Base-by-base conservation (phyloP, 1,140 invertebrate genomes). In the Drosophila pseudoananassae region DNA sequence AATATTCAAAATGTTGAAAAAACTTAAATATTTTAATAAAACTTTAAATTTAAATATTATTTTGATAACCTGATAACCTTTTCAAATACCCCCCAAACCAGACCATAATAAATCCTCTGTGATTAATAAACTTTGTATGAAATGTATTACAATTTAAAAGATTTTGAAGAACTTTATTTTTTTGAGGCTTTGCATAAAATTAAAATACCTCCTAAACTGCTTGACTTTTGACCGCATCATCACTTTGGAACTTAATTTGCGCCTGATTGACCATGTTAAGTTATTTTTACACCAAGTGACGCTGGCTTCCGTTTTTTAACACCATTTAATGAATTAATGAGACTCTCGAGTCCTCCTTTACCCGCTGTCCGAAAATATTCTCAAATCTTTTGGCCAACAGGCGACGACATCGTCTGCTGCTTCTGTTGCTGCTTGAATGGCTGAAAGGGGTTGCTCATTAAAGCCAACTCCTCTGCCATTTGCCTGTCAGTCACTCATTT, bases 401-500 rank as follows among this genome's bases (percentile, higher is more conserved):
- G 45, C 31, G 36, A 27, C n/a, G 9, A 43, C 58, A 51, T 49
- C 55, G 55, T 45, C 59, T 55, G 27, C 3, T 4, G 10, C 1
- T 71, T 46, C 17, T 23, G 45, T 51, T 74, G 69, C 29, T 29
- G 53, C 8, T 50, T 38, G 51, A 29, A 6, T 50, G 29, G 23
- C 27, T 50, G 40, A 43, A 36, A 49, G 65, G 17, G 46, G 59
- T 33, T 75, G 76, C 79, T 83, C 79, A 83, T 83, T 83, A 76
- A 76, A 69, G 55, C 47, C 55, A 58, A 71, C 60, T 80, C 51
- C 71, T 74, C 77, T 85, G 76, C 82, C 70, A 85, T 87, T 85
- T 78, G 82, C 52, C 69, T 85, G 82, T 87, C 82, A 85, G 54
- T 87, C 82, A 87, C 58, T 85, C 81, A 76, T 76, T 85, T 53